Percentiles rank a stretch among this genome's conserved stretches.
Conservation (phyloP, 2,888 invertebrate species). For the Magallana nippona region DNA sequence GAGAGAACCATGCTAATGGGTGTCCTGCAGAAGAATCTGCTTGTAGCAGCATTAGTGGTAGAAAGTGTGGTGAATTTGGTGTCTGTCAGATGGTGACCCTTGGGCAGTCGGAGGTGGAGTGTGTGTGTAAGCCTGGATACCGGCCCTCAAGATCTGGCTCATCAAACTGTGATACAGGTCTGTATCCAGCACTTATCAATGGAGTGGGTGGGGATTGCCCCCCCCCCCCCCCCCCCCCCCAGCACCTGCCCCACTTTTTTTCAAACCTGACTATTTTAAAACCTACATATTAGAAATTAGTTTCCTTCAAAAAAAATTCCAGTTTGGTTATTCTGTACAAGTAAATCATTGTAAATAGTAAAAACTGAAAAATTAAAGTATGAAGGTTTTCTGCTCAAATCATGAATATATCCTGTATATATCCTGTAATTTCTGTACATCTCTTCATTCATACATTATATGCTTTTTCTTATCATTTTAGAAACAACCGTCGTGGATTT, state of each 20-base stretch:
- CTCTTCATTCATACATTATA: background rate
- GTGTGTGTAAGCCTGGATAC: slow-evolving; percentile 96
- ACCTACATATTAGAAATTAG: too few species aligned
- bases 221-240: too few species aligned
- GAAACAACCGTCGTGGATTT: slow-evolving; percentile 84
- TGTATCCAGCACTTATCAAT: too few species aligned
- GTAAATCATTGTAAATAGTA: too few species aligned
- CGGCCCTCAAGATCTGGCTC: slow-evolving; percentile 84
- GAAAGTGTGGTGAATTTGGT: slow-evolving; percentile 70
- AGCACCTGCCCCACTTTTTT: too few species aligned
- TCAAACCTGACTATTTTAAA: too few species aligned
- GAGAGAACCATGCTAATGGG: slow-evolving; percentile 81
- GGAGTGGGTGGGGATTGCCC: too few species aligned
- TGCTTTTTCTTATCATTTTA: slow-evolving; percentile 55
- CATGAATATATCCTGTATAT: too few species aligned
- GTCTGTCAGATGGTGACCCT: slow-evolving; percentile 83
- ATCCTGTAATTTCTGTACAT: background rate
- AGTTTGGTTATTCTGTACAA: too few species aligned
- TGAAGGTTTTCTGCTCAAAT: too few species aligned
- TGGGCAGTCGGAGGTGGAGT: slow-evolving; percentile 84
- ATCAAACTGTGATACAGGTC: slow-evolving; percentile 79
- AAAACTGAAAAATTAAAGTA: too few species aligned
- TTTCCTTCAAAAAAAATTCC: too few species aligned
- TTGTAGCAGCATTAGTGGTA: slow-evolving; percentile 80
- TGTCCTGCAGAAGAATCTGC: slow-evolving; percentile 97